Percentiles rank a stretch among this genome's conserved stretches.
Conservation (phyloP, 2,113 vertebrate genomes). For the Nymphicus hollandicus region DNA sequence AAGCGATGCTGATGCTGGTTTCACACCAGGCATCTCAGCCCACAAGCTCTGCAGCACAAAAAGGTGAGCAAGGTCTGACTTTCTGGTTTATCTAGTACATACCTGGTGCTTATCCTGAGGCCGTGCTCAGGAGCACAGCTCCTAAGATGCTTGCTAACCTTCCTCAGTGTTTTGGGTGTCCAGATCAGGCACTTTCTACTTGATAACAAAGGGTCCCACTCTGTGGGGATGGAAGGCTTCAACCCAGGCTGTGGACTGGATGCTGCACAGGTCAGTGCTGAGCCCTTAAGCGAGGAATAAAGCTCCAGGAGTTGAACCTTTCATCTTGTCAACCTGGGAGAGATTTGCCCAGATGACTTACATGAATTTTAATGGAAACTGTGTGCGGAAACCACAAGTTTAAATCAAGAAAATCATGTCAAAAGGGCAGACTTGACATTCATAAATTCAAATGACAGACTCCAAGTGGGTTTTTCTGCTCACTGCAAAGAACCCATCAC, state of each 20-base stretch:
- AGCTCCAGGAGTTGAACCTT: neutral
- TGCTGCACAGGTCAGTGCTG: neutral
- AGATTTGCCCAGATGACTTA: conserved; percentile 35
- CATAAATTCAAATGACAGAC: conserved; percentile 37
- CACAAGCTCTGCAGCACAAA: neutral
- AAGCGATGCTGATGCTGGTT: neutral
- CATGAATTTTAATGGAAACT: conserved; percentile 36
- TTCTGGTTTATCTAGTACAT: neutral
- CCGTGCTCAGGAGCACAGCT: neutral
- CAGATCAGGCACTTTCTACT: neutral
- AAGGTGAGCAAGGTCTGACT: neutral
- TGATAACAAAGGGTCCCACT: fast-evolving
- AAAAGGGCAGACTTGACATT: conserved; percentile 1
- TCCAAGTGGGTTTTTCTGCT: conserved; percentile 22
- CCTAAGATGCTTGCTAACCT: neutral
- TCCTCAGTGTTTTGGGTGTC: neutral
- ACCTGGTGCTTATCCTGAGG: neutral
- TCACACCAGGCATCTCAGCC: neutral
- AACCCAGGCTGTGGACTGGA: neutral
- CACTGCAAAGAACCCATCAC: neutral
- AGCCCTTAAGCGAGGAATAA: neutral
- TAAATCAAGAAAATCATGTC: conserved; percentile 46
- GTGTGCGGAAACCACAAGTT: conserved; percentile 2
- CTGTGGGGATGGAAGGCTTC: neutral
- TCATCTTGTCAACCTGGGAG: conserved; percentile 16